Conservation (phyloP, 1,140 invertebrate species). For the Lordiphosa collinella region DNA sequence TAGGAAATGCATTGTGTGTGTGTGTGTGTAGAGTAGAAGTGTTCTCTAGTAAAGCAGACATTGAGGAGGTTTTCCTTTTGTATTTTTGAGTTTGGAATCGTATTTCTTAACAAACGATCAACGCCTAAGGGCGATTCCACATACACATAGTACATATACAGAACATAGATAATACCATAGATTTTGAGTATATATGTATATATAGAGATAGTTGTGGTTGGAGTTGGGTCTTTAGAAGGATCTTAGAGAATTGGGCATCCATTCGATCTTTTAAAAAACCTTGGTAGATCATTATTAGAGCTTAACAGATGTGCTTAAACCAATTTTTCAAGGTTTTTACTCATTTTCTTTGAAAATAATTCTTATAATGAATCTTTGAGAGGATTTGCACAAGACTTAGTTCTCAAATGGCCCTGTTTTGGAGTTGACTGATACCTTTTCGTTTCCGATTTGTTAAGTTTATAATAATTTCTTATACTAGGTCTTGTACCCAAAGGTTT, state of each 20-base stretch:
- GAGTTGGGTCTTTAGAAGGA: neutral
- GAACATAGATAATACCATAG: slow-evolving; percentile 73
- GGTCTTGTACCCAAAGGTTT: no score
- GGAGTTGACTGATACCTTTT: no score
- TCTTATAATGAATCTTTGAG: no score
- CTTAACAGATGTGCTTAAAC: no score
- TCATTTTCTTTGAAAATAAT: no score
- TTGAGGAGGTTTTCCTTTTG: slow-evolving; percentile 9
- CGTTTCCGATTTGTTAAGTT: no score
- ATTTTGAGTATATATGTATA: slow-evolving; percentile 55
- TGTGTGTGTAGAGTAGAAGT: slow-evolving; percentile 16
- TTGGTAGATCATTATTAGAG: no score
- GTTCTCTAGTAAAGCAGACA: slow-evolving; percentile 35
- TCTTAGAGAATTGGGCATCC: neutral
- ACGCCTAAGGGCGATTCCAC: slow-evolving; percentile 24
- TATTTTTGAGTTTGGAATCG: neutral
- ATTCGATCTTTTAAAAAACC: no score
- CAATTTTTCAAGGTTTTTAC: no score
- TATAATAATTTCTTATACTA: no score
- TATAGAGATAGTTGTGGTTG: slow-evolving; percentile 55
- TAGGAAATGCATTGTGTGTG: slow-evolving; percentile 39
- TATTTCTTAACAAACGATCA: slow-evolving; percentile 33
- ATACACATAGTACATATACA: slow-evolving; percentile 34
- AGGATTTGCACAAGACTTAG: no score
- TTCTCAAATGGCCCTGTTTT: no score